Conservation (phyloP, 2,888 invertebrate species). For the Coenonympha glycerion region DNA sequence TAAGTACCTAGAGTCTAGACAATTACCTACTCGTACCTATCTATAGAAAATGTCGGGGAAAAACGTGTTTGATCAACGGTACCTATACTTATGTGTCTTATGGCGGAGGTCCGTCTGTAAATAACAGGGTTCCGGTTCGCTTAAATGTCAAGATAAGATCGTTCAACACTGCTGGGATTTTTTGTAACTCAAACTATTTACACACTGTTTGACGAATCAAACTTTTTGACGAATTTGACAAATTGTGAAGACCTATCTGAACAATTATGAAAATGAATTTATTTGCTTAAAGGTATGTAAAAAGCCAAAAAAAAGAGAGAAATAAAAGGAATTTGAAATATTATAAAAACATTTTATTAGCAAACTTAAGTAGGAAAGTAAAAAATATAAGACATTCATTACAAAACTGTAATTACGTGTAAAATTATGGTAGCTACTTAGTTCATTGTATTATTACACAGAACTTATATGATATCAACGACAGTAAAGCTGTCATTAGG, state of each 20-base stretch:
- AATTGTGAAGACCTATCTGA: no score
- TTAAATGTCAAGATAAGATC: constrained; percentile 23
- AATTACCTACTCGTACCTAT: constrained; percentile 2
- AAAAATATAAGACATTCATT: constrained; percentile 72
- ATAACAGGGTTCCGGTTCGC: constrained; percentile 26
- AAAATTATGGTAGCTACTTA: constrained; percentile 65
- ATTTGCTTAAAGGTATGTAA: no score
- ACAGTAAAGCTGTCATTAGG: constrained; percentile 19
- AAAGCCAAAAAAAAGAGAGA: not conserved
- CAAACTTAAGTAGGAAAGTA: constrained; percentile 76
- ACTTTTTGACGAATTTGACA: not conserved
- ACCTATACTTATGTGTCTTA: constrained; percentile 15
- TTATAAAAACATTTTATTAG: constrained; percentile 75
- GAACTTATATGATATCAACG: constrained; percentile 35
- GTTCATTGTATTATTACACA: constrained; percentile 46
- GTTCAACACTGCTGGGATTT: constrained; percentile 2
- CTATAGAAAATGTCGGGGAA: constrained; percentile 12
- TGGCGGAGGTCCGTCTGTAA: constrained; percentile 18
- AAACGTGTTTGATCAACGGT: constrained; percentile 12
- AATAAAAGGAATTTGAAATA: constrained; percentile 33
- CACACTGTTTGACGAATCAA: not conserved
- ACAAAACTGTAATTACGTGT: constrained; percentile 71
- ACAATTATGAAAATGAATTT: no score
- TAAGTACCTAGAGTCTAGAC: constrained; percentile 1
- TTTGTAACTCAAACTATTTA: not conserved